Evolutionary conservation across 2,113 vertebrate genomes (phyloP).

Genomic region (Eleginops maclovinus): DNA sequence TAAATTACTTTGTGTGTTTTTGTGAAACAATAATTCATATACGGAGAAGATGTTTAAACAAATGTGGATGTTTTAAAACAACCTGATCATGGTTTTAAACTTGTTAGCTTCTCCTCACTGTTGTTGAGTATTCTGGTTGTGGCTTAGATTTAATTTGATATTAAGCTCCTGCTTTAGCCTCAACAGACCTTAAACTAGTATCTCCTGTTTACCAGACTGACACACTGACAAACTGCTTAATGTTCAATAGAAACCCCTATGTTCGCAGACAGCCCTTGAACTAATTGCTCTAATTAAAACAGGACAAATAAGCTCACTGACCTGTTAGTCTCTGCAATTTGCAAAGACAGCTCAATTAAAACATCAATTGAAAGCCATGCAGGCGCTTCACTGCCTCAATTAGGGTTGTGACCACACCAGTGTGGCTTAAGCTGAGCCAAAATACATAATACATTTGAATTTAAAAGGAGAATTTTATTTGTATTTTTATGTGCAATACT

Average conservation of each 20-base stretch:
- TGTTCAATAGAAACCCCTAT: constrained; percentile 33
- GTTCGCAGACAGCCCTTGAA: constrained; percentile 9
- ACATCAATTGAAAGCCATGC: constrained; percentile 39
- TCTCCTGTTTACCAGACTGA: constrained; percentile 27
- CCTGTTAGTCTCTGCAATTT: constrained; percentile 41
- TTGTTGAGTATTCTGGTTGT: background rate
- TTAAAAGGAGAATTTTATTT: background rate
- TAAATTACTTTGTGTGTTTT: no score
- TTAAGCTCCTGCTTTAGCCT: background rate
- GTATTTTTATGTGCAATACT: background rate
- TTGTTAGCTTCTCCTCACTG: background rate
- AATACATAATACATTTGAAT: background rate
- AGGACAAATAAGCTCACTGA: constrained; percentile 47
- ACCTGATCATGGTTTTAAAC: background rate
- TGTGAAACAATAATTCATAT: background rate
- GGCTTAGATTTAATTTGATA: background rate
- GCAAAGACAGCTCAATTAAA: constrained; percentile 66
- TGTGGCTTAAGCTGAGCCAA: background rate
- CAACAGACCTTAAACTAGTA: background rate
- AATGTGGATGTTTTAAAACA: background rate
- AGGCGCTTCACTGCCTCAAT: constrained; percentile 17
- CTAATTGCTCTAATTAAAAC: constrained; percentile 55
- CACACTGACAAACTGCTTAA: constrained; percentile 11
- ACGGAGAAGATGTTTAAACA: background rate
- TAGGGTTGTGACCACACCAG: background rate